Conservation (phyloP, 2,113 vertebrate species). For the Strix uralensis region DNA sequence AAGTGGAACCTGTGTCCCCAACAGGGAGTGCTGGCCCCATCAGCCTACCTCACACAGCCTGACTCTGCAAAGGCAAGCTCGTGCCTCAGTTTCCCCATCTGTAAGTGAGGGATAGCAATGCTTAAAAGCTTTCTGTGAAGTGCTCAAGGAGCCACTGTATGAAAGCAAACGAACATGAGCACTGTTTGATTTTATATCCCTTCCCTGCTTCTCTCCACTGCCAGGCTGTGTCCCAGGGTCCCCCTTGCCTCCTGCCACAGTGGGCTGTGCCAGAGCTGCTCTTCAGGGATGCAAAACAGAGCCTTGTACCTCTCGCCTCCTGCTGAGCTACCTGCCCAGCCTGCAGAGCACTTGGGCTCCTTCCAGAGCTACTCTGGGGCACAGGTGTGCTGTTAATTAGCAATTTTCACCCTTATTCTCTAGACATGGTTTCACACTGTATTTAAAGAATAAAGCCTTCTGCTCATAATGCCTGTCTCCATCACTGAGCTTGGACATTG, state of each 20-base stretch:
- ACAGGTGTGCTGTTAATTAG: neutral
- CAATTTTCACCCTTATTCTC: neutral
- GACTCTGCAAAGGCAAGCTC: neutral
- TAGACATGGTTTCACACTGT: neutral
- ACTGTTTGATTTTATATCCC: neutral
- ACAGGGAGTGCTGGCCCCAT: fast-evolving
- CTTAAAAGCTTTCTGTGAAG: neutral
- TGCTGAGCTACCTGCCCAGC: neutral
- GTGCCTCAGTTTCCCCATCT: neutral
- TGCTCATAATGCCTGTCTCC: neutral
- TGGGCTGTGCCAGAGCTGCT: neutral
- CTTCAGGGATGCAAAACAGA: neutral
- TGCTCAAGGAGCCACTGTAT: neutral
- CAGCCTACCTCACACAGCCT: neutral
- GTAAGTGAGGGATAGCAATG: neutral
- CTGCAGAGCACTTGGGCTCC: neutral
- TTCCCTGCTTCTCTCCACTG: neutral
- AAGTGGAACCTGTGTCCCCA: neutral
- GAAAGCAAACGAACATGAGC: neutral
- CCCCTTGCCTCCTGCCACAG: neutral
- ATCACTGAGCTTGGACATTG: neutral
- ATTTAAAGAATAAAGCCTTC: neutral
- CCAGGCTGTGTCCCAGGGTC: neutral
- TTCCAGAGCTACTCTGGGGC: neutral
- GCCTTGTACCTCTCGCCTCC: neutral